Evolutionary conservation across 1,140 invertebrate species (phyloP), one percentile per base, ranked within the genome.

Genomic region (Musca vetustissima): DNA sequence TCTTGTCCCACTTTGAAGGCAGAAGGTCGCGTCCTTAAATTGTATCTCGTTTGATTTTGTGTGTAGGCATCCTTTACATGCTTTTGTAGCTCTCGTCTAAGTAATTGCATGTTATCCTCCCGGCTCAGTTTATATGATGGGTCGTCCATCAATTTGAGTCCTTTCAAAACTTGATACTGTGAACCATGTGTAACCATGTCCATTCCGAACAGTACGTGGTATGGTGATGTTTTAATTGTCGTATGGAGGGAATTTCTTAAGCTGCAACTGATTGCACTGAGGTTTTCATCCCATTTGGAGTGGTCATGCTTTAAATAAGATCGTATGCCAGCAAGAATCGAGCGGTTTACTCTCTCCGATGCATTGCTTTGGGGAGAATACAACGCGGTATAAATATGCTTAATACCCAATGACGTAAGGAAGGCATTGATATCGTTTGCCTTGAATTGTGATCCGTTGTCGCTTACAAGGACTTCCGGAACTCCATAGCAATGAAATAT

Each of bases 241-340:
- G 19, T 13, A 65, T 65, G 66, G 4, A 28, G 4, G 17, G 67
- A 48, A 21, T 17, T 57, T 25, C 64, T n/a, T 14, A 69, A 32
- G 2, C 61, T 64, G 19, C 19, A 22, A 28, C 28, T 57, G 9
- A 69, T 68, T 4, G 8, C 28, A 55, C n/a, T 59, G 14, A 71
- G 28, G 22, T 71, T 47, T 14, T 55, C 19, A 28, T 71, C 70
- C 70, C 67, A 69, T 21, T 11, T 13, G 21, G 52, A 21, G 2
- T 53, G 19, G 22, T 55, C 49, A 13, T 50, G 47, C 36, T 24
- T 52, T 24, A 61, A 13, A 53, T 69, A 64, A 50, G 68, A 8
- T 43, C 68, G 47, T n/a, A 69, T 69, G 11, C 32, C 68, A 14
- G 57, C 13, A 21, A 69, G 50, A 17, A 69, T 21, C 4, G 61